Conservation (phyloP, 2,113 vertebrate genomes). For the Romanogobio albipinnatus region DNA sequence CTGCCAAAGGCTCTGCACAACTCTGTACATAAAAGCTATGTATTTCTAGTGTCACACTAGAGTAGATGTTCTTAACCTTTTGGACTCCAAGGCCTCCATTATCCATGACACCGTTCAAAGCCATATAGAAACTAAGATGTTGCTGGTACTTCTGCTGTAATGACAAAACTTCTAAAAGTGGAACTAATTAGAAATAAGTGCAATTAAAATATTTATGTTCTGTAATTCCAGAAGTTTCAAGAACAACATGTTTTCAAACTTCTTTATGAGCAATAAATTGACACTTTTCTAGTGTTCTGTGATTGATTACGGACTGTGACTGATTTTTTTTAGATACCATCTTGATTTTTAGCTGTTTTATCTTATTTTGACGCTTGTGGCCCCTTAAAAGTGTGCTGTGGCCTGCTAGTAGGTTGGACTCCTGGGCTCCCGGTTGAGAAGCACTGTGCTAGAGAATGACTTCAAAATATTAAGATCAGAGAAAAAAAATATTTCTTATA, state of each 20-base stretch:
- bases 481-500: constrained; percentile 21
- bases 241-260: neutral
- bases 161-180: neutral
- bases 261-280: neutral
- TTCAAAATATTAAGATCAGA: neutral
- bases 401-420: too few relatives aligned
- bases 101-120: neutral
- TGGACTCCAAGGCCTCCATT: neutral
- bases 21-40: neutral
- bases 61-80: neutral
- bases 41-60: neutral
- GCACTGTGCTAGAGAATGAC: neutral
- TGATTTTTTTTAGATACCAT: neutral
- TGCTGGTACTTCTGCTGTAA: neutral
- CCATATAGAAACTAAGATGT: neutral
- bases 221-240: neutral
- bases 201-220: neutral
- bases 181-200: neutral
- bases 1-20: neutral
- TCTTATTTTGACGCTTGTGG: neutral
- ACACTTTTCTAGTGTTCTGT: neutral
- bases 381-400: neutral
- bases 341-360: neutral
- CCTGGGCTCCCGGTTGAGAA: neutral
- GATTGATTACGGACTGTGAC: too few relatives aligned